Base-by-base conservation (phyloP, 2,113 vertebrate species). In the Corynorhinus townsendii region DNA sequence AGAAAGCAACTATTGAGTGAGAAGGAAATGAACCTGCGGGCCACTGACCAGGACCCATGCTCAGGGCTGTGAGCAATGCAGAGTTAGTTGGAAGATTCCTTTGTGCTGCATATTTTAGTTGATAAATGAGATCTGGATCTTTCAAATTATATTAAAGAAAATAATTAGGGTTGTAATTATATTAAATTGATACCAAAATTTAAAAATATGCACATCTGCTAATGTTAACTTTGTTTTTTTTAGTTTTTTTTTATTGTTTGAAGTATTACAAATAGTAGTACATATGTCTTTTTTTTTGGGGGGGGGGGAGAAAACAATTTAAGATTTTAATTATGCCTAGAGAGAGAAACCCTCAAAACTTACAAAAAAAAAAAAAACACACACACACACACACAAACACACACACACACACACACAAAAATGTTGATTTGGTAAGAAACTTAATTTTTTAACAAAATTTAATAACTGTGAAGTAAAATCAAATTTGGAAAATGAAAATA, bases 401-500 rank as follows among this genome's bases (percentile, higher is more conserved):
- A 69, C 6, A 66, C 33, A 22, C 24, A n/a, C 7, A 75, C 12
- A 66, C 0, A n/a, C 0, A 76, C n/a, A 71, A 2, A 84, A 17
- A 83, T 2, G 43, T 1, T 77, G 17, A 84, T 92, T 72, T 79
- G 14, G 12, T 16, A 95, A 59, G 11, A 22, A 90, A 79, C 2
- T 24, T 19, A 33, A 40, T 56, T 38, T 54, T 59, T 80, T 2
- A 66, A 9, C 3, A 45, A 62, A 68, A 47, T 64, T 7, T 22
- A 68, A 43, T 45, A 72, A 82, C 4, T 38, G 4, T 14, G 2
- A 64, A 89, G 4, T 52, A 68, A 43, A 86, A 43, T 71, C 52
- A 38, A 56, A 64, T 47, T 95, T 94, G 38, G 7, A 83, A 88
- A 73, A 40, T 54, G 3, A 88, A 90, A 59, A 86, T 33, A 79